These are phyloP conservation scores for Acipenser transmontanus DNA, from an alignment of 2,797 vertebrate species.

Conservation along the genomic window DNA sequence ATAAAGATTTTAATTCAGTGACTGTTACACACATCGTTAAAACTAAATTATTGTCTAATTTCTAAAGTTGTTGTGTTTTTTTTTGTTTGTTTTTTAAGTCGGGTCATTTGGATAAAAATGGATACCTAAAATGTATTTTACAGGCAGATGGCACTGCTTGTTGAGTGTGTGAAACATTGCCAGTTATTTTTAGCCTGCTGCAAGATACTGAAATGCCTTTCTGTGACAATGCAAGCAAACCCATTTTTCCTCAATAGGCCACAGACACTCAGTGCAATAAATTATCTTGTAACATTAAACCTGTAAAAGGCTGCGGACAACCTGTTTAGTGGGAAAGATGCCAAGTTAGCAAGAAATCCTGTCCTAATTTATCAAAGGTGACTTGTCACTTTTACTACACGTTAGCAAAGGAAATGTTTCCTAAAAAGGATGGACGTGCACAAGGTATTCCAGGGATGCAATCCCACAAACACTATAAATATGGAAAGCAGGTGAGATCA, in stretches of 20 bases:
- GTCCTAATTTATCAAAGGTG: conserved; percentile 29
- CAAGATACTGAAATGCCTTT: conserved; percentile 15
- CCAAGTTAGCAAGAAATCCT: conserved; percentile 21
- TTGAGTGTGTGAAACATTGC: neutral
- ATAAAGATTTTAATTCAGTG: too few relatives aligned
- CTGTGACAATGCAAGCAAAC: neutral
- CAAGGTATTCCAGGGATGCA: conserved; percentile 17
- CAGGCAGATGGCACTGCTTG: neutral
- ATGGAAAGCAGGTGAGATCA: conserved; percentile 17
- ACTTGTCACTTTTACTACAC: conserved; percentile 17
- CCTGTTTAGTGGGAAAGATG: conserved; percentile 21
- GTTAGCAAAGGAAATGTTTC: conserved; percentile 19
- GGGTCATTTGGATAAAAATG: too few relatives aligned
- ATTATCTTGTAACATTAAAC: neutral
- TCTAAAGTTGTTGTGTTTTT: too few relatives aligned
- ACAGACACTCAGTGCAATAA: neutral
- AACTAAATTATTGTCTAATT: too few relatives aligned
- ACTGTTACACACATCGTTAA: too few relatives aligned
- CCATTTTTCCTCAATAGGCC: neutral
- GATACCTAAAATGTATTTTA: neutral
- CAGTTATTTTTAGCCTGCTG: conserved; percentile 24
- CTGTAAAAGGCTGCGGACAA: neutral
- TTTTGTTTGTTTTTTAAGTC: too few relatives aligned
- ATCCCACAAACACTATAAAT: conserved; percentile 23
- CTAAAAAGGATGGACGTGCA: conserved; percentile 18